phyloP scores from a whole-genome alignment of 2,113 vertebrate genomes.

The Haemorhous mexicanus region DNA sequence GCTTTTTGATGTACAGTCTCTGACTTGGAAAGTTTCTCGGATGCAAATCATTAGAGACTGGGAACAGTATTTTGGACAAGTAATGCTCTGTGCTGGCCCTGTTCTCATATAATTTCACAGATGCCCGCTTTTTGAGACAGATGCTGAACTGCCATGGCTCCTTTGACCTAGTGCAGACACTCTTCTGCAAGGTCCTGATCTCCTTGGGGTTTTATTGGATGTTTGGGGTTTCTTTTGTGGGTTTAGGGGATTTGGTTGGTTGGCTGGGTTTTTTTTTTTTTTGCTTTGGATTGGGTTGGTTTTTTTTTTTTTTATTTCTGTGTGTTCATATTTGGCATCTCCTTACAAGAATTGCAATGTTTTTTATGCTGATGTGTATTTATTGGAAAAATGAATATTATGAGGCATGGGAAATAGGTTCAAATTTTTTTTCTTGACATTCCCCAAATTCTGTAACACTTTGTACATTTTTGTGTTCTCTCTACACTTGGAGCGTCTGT shows the following conservation, averaged over 20 bases:
- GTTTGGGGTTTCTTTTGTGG: rapidly evolving
- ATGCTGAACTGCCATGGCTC: not conserved
- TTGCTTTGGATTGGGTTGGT: rapidly evolving
- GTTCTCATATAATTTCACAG: not conserved
- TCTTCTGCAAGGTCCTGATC: not conserved
- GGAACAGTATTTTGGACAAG: not conserved
- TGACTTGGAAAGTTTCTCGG: not conserved
- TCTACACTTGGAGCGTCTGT: not conserved
- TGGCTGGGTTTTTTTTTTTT: not conserved
- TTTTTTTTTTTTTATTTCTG: not conserved
- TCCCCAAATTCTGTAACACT: not conserved
- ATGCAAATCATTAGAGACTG: not conserved
- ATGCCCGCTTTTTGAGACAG: not conserved
- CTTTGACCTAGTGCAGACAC: not conserved
- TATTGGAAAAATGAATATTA: not conserved
- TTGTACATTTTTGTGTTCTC: not conserved
- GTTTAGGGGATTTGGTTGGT: not conserved
- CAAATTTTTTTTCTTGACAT: not conserved
- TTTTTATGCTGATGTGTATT: not conserved
- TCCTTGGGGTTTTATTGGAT: not conserved
- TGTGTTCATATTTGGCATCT: not conserved
- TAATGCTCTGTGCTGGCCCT: not conserved
- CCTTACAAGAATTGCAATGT: not conserved
- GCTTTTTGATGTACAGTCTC: not conserved
- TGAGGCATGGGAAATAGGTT: not conserved